Base-by-base conservation (phyloP, 2,888 invertebrate genomes). In the Ectemnius lituratus region DNA sequence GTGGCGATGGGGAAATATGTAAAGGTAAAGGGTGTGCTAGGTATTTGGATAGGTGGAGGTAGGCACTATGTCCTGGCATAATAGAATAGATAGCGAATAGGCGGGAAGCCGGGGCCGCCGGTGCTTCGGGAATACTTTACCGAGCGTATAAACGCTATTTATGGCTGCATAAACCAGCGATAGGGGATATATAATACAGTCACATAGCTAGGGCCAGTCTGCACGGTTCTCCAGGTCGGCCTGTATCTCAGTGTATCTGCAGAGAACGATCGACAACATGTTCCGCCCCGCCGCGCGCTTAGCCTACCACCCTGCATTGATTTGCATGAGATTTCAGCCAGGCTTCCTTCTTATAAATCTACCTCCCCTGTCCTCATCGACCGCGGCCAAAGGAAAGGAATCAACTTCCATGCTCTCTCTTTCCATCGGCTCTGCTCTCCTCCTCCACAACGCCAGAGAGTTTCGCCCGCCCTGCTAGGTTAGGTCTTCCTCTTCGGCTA, bases 111-210 rank as follows among this genome's bases (percentile, higher is more conserved):
- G 80, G 84, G 76, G 75, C 79, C 79, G 81, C 73, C 74, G 82
- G 83, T 83, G 85, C 85, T 86, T 85, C 85, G 86, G 85, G 87
- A 88, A 88, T 89, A 88, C 87, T 87, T 88, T 86, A 86, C 87
- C 85, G 85, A 84, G 86, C 87, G 85, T 87, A 88, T 88, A 88
- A 89, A 89, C 88, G 86, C 88, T 89, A 89, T 89, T 89, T 89
- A 89, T 88, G 88, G 87, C 87, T 86, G 87, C 87, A 89, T 89
- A 89, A 89, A 89, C 85, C 87, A 87, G 79, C 85, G 87, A 87
- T 86, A 86, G 85, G 81, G 85, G 84, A 85, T 87, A 86, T 87
- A 87, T 87, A 86, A 87, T 85, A 84, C 87, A 86, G 86, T 86
- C 86, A 81, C 86, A 85, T 85, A 83, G 81, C 86, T 82, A 82